Conservation (phyloP, 2,113 vertebrate species). For the Aplodontia rufa region DNA sequence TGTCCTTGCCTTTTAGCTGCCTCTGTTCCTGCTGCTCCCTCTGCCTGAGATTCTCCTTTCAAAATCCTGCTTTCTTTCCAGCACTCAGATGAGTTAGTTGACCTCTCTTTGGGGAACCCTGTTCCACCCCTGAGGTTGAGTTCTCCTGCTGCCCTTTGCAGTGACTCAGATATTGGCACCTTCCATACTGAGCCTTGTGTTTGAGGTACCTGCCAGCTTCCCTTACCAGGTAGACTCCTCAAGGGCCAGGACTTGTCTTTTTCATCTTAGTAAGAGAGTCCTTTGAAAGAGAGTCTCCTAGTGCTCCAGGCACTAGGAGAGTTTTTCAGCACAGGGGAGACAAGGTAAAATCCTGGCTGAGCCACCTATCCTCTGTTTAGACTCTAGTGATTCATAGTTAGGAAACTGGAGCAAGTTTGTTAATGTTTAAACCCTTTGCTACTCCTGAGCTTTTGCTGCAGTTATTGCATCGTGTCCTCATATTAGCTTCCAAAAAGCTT, state of each 20-base stretch:
- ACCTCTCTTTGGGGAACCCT: background rate
- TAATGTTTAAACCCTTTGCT: background rate
- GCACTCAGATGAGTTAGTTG: background rate
- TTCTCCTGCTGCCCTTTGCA: background rate
- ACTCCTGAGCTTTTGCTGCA: background rate
- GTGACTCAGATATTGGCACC: background rate
- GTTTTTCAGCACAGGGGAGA: background rate
- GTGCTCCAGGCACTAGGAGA: background rate
- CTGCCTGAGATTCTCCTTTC: background rate
- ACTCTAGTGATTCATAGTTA: background rate
- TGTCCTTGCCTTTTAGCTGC: background rate
- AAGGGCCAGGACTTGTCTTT: constrained; percentile 22
- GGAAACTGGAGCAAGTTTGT: constrained; percentile 28
- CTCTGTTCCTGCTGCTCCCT: background rate
- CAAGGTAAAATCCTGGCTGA: background rate
- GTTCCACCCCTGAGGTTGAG: background rate
- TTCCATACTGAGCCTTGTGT: background rate
- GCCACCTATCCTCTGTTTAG: background rate
- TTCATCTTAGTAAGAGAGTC: constrained; percentile 1
- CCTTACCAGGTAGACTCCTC: background rate
- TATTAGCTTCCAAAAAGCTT: background rate
- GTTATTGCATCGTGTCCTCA: background rate
- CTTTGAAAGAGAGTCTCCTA: background rate
- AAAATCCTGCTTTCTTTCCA: background rate
- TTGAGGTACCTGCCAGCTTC: constrained; percentile 13